A percentile compares a stretch with the other conserved stretches of the same genome.
Conservation (phyloP, 2,113 vertebrate genomes). For the Bambusicola thoracicus region DNA sequence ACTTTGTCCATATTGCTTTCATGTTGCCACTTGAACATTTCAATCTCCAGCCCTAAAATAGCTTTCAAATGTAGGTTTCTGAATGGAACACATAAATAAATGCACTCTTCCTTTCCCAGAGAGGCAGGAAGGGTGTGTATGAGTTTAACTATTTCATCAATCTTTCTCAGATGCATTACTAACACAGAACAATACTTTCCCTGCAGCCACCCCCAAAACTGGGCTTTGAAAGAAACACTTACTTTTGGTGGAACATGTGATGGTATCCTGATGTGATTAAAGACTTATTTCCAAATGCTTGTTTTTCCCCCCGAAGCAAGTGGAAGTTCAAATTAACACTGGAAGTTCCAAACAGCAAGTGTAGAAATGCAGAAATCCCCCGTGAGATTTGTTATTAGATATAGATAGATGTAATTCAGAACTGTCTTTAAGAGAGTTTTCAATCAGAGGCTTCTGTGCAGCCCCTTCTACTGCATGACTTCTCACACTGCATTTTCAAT, state of each 20-base stretch:
- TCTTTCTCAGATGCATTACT: background rate
- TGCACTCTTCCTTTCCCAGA: slow-evolving; percentile 62
- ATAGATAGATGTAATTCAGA: background rate
- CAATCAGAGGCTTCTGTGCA: background rate
- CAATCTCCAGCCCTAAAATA: slow-evolving; percentile 47
- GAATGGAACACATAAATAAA: slow-evolving; percentile 60
- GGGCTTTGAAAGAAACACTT: background rate
- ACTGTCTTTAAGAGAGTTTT: background rate
- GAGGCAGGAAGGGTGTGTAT: slow-evolving; percentile 64
- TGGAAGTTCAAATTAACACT: background rate
- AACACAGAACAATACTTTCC: background rate
- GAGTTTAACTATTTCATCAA: slow-evolving; percentile 44
- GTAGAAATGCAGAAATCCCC: background rate
- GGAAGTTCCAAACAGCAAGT: background rate
- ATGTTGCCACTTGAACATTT: background rate
- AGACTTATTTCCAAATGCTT: background rate
- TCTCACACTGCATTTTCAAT: background rate
- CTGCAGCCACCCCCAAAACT: rapidly evolving
- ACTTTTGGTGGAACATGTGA: background rate
- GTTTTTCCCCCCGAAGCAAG: background rate
- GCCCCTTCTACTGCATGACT: background rate
- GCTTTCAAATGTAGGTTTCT: slow-evolving; percentile 49
- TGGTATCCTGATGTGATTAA: background rate
- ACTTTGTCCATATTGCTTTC: slow-evolving; percentile 26
- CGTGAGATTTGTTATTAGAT: background rate